phyloP scores from a whole-genome alignment of 2,113 vertebrate genomes.

The Cyprinus carpio region DNA sequence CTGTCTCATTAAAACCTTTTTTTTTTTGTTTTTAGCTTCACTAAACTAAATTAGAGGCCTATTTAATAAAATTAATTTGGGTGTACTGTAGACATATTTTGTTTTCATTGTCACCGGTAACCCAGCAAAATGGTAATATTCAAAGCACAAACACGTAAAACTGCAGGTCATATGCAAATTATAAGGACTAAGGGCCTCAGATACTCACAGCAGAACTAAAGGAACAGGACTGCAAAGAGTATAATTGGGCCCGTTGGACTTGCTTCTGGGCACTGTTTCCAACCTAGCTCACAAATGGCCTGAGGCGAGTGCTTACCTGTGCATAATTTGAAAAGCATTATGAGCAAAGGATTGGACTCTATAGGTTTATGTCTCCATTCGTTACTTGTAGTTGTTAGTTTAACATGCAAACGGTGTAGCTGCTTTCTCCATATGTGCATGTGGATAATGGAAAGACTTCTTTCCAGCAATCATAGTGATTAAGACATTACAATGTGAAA shows the following conservation, averaged over 20 bases:
- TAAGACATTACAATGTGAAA: constrained; percentile 74
- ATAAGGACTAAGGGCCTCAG: neutral
- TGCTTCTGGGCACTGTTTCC: constrained; percentile 58
- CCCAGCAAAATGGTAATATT: neutral
- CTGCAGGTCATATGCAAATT: constrained; percentile 26
- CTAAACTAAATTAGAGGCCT: neutral
- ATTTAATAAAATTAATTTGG: neutral
- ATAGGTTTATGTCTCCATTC: constrained; percentile 46
- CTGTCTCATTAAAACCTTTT: neutral
- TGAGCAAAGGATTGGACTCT: constrained; percentile 48
- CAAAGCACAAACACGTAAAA: constrained; percentile 26
- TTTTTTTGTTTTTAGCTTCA: neutral
- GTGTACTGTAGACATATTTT: neutral
- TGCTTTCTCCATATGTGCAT: constrained; percentile 60
- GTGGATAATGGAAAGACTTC: neutral
- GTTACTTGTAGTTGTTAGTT: constrained; percentile 66
- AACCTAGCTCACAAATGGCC: constrained; percentile 58
- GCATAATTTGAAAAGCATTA: constrained; percentile 53
- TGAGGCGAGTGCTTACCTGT: constrained; percentile 61
- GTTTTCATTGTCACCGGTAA: constrained; percentile 22
- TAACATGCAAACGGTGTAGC: constrained; percentile 63
- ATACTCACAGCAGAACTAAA: neutral
- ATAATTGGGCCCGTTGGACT: constrained; percentile 63
- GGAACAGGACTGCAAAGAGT: constrained; percentile 39
- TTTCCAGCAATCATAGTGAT: constrained; percentile 66